Percentiles rank a stretch among this genome's conserved stretches.
Evolutionary conservation across 1,140 invertebrate genomes (phyloP).

Genomic region (Eriosoma lanigerum): DNA sequence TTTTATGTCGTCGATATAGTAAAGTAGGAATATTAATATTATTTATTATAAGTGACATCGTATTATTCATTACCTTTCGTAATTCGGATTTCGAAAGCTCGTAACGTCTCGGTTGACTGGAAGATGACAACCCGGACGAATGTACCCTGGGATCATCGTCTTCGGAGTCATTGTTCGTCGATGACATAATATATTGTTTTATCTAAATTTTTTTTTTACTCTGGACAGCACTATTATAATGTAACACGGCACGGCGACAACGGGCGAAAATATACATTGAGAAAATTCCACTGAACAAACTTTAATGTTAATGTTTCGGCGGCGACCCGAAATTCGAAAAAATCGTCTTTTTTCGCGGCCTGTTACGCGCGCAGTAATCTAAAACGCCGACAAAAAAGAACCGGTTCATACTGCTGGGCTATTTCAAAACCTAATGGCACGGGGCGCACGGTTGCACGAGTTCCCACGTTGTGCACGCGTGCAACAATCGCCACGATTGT

Average conservation of each 20-base stretch:
- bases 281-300: background rate
- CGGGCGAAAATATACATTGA: background rate
- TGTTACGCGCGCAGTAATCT: background rate
- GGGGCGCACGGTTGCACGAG: slow-evolving; percentile 1
- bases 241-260: background rate
- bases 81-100: slow-evolving; percentile 36
- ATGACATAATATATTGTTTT: slow-evolving; percentile 35
- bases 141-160: slow-evolving; percentile 40
- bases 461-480: slow-evolving; percentile 43
- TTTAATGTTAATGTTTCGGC: background rate
- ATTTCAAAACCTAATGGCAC: slow-evolving; percentile 35
- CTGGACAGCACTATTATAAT: too few relatives aligned
- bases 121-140: slow-evolving; percentile 39
- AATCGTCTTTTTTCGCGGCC: background rate
- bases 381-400: slow-evolving; percentile 21
- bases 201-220: background rate
- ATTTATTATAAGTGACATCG: too few relatives aligned
- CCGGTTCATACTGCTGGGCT: slow-evolving; percentile 37
- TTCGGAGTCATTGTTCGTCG: slow-evolving; percentile 42
- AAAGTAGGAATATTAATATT: too few relatives aligned
- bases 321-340: background rate
- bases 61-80: slow-evolving; percentile 27
- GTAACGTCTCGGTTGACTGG: slow-evolving; percentile 26
- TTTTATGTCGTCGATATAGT: too few relatives aligned
- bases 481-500: slow-evolving; percentile 29